Percentiles rank a stretch among this genome's conserved stretches.
Conservation (phyloP, 1,140 invertebrate genomes). For the Centruroides sculpturatus region DNA sequence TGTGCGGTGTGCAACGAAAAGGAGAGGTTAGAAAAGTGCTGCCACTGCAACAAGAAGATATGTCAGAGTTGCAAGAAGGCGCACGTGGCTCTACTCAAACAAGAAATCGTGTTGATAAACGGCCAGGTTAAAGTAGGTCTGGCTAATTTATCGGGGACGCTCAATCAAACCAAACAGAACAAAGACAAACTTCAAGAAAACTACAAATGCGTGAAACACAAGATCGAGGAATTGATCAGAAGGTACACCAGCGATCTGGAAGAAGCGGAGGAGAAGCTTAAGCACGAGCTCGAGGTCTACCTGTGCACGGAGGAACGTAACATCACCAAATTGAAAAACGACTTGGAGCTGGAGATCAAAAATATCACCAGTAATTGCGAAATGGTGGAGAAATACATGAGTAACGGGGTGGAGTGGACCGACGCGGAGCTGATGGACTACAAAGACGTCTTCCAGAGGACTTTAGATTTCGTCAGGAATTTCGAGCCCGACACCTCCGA, state of each 20-base stretch:
- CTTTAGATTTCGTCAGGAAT: slow-evolving; percentile 74
- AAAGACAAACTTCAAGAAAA: slow-evolving; percentile 66
- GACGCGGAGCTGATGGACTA: slow-evolving; percentile 57
- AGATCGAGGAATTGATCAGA: slow-evolving; percentile 81
- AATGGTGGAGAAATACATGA: slow-evolving; percentile 82
- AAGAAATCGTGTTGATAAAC: slow-evolving; percentile 77
- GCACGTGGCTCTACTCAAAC: slow-evolving; percentile 85
- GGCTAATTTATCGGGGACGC: slow-evolving; percentile 68
- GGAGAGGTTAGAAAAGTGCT: slow-evolving; percentile 70
- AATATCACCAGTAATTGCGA: slow-evolving; percentile 93
- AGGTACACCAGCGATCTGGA: slow-evolving; percentile 68
- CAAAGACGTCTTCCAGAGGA: slow-evolving; percentile 86
- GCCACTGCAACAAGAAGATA: slow-evolving; percentile 87
- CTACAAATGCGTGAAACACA: slow-evolving; percentile 67
- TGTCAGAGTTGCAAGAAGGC: slow-evolving; percentile 77
- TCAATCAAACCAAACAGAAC: slow-evolving; percentile 70
- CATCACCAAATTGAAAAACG: slow-evolving; percentile 73
- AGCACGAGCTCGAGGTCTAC: slow-evolving; percentile 78
- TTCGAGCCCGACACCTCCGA: slow-evolving; percentile 78
- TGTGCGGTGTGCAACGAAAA: slow-evolving; percentile 80
- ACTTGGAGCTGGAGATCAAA: slow-evolving; percentile 76
- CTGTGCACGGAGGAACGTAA: slow-evolving; percentile 64
- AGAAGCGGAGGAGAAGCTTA: slow-evolving; percentile 73
- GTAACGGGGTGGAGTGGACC: slow-evolving; percentile 43
- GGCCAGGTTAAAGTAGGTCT: slow-evolving; percentile 59